Base-by-base conservation (phyloP, 1,140 invertebrate species). In the Parasteatoda tepidariorum region DNA sequence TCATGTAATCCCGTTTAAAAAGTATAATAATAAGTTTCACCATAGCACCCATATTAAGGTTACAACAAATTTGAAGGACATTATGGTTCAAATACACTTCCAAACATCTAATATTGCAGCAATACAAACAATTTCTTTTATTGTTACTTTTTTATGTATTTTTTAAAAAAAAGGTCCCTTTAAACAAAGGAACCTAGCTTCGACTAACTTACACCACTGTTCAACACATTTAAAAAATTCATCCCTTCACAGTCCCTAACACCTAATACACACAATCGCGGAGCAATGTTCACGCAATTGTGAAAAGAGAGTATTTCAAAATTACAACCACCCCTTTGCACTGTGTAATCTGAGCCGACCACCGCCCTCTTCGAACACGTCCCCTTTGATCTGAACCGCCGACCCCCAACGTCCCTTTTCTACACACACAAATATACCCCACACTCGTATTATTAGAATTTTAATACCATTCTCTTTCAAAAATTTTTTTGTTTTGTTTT, bases 291-390 rank as follows among this genome's bases (percentile, higher is more conserved):
- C 62, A 79, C 62, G 64, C 76, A 79, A 79, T 79, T 79, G 76
- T 79, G 68, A n/a, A 79, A 79, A 79, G 76, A 79, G 76, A 64
- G 76, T 59, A 48, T 48, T 79, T 68, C 66, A 79, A 79, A 79
- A 79, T 79, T 79, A 79, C 76, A 57, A 62, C 76, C 76, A 79
- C 76, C 76, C 76, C 18, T 79, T 79, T 79, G 76, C 76, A 59
- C 41, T 34, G 76, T 68, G 76, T 79, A 79, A 79, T 79, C 76
- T 79, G 76, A 73, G 62, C 62, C 76, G 28, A 57, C 76, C 76
- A 6, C 41, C 71, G 71, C 71, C 71, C 55, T 61, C 71, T 34
- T 31, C 30, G 26, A 59, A 15, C 61, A 61, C 73, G n/a, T 38
- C 76, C 76, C 76, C 76, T 79, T 79, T 79, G 76, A 79, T 79